Evolutionary conservation across 1,140 invertebrate species (phyloP).

Genomic region (Phthorimaea operculella): DNA sequence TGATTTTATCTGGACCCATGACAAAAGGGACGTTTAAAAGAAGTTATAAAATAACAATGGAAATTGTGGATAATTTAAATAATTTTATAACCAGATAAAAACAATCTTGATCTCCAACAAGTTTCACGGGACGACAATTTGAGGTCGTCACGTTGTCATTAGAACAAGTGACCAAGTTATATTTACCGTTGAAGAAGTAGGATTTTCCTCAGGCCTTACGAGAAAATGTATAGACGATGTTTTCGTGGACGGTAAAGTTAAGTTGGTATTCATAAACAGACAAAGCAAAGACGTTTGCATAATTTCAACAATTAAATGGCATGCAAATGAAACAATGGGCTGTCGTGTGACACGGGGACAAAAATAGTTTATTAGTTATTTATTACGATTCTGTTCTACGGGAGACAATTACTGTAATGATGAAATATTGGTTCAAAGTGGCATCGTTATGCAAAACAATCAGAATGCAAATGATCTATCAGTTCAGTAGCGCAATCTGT

Average conservation of each 20-base stretch:
- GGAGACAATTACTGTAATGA: too few species aligned
- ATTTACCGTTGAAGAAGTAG: background rate
- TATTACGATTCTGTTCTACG: too few species aligned
- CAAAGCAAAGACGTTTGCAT: slow-evolving; percentile 14
- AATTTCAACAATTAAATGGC: slow-evolving; percentile 23
- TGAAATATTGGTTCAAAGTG: too few species aligned
- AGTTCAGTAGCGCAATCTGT: too few species aligned
- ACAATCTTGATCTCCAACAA: background rate
- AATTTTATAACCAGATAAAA: background rate
- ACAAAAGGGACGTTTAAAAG: too few species aligned
- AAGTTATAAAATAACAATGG: background rate
- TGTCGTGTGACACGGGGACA: slow-evolving; percentile 8
- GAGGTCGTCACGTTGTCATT: slow-evolving; percentile 8
- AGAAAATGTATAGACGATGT: background rate
- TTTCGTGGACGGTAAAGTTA: background rate
- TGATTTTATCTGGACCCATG: too few species aligned
- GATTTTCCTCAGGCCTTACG: background rate
- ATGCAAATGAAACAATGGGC: slow-evolving; percentile 24
- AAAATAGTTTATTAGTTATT: background rate
- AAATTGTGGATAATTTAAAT: background rate
- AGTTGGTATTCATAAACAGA: slow-evolving; percentile 4
- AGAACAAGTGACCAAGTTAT: background rate
- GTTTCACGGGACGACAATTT: slow-evolving; percentile 6
- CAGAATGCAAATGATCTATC: too few species aligned
- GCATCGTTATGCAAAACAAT: too few species aligned